Evolutionary conservation across 2,113 vertebrate genomes (phyloP), one percentile per base, ranked within the genome.

Genomic region (Donacobius atricapilla): DNA sequence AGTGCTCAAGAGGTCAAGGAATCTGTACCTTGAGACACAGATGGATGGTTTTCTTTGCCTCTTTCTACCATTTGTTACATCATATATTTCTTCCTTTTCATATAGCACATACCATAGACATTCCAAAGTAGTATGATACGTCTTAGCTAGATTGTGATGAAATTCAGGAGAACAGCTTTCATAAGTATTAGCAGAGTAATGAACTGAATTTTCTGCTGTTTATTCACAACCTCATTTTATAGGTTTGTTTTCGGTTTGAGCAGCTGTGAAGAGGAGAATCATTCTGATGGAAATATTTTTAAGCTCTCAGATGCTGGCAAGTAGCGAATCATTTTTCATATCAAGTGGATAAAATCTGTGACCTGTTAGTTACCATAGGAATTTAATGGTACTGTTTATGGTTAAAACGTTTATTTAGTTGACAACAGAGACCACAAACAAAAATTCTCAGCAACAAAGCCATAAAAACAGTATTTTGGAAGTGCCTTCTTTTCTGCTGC

Each of bases 201-300:
- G 44, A 92, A 35, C 47, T 79, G 53, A 76, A 5, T 94, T 94
- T 75, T 91, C 66, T 92, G 20, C 39, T 89, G 30, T 61, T 96
- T 94, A 58, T 92, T 88, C 70, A 84, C 24, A 53, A 40, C 39
- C 51, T 64, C 13, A 6, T 75, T 93, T 89, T 82, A 40, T 56
- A 88, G 31, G 30, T 72, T 88, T 88, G 63, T 68, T 90, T 94
- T 96, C 69, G 90, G 9, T 93, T 93, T 93, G 85, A 93, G 60
- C 87, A 93, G 60, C 73, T 95, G 56, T 83, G 91, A 96, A 90
- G 68, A 75, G n/a, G 15, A 82, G 66, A 89, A 75, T 37, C 65
- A 48, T 69, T 96, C 53, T 93, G 40, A 86, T 48, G 51, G 87
- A 91, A 94, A 76, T 89, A 83, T 78, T 89, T 89, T 72, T 72